Percentiles rank a stretch among this genome's conserved stretches.
These are phyloP conservation scores for Amphipyra tragopoginis DNA, from an alignment of 2,888 invertebrate genomes.

Conservation along the genomic window DNA sequence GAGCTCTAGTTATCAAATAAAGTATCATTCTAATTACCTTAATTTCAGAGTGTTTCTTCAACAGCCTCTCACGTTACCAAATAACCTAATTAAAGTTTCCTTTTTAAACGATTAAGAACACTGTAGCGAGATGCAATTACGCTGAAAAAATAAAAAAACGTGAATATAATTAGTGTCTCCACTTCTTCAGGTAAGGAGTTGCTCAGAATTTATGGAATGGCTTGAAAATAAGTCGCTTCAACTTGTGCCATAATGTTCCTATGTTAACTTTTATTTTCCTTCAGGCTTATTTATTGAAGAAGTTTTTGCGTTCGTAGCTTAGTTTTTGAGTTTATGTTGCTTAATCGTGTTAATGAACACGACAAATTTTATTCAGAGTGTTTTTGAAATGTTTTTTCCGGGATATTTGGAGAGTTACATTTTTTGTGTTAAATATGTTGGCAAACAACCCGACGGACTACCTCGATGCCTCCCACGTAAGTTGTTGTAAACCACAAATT, in stretches of 20 bases:
- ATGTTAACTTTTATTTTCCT: slow-evolving; percentile 45
- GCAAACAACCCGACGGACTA: too few species aligned
- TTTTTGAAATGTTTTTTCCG: too few species aligned
- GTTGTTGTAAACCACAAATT: too few species aligned
- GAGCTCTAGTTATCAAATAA: too few species aligned
- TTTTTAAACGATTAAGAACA: slow-evolving; percentile 23
- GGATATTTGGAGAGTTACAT: too few species aligned
- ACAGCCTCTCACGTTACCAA: slow-evolving; percentile 3
- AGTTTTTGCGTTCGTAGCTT: slow-evolving; percentile 23
- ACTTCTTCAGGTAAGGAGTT: slow-evolving; percentile 43
- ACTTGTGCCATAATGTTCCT: slow-evolving; percentile 37
- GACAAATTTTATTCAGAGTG: slow-evolving; percentile 10
- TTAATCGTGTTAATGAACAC: slow-evolving; percentile 13
- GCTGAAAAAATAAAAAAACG: slow-evolving; percentile 41
- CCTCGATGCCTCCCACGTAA: too few species aligned
- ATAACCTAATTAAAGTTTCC: not conserved
- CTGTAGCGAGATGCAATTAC: slow-evolving; percentile 56
- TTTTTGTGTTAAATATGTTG: too few species aligned
- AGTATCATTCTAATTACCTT: slow-evolving; percentile 1
- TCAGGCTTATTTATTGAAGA: slow-evolving; percentile 35
- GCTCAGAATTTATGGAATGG: slow-evolving; percentile 40
- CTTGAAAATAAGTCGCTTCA: slow-evolving; percentile 39
- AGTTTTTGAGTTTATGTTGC: slow-evolving; percentile 26
- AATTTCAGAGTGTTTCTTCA: slow-evolving; percentile 28
- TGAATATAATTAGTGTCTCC: slow-evolving; percentile 55